Evolutionary conservation across 2,888 invertebrate species (phyloP), one percentile per base, ranked within the genome.

Genomic region (Papilio elwesi): DNA sequence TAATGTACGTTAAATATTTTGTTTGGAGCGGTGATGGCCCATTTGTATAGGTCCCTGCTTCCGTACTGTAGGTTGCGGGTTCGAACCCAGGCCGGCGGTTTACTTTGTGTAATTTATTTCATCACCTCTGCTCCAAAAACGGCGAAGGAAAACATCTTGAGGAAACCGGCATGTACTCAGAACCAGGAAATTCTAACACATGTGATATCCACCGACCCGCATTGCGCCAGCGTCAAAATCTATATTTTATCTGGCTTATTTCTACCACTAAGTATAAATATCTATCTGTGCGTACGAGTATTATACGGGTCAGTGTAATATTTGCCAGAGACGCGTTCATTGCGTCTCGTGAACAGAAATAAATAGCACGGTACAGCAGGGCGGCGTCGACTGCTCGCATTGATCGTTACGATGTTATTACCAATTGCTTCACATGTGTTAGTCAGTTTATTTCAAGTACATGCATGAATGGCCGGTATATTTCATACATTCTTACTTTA

Each of bases 371-470:
- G 55, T 43, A 26, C 13, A 47, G 59, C 11, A 63, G 47, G 13
- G 63, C 63, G 26, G 8, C 4, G 15, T 36, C 36, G 5, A 38
- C 36, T 53, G 70, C 16, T 13, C 52, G 16, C 63, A n/a, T 53
- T 53, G 51, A 69, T 52, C 15, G 16, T 13, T 43, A 51, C 38
- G 63, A 53, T 47, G 47, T 63, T 63, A 63, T 70, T 70, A 43
- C 26, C 70, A 57, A 62, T 62, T 62, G 59, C 59, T 62, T 62
- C 59, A 59, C 38, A 62, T 51, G 51, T 12, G n/a, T 51, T 51
- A n/a, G 13, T 26, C 36, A 57, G 16, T 59, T n/a, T 59, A 59
- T 59, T 36, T 36, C 26, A 26, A 26, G 26, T 26, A 26, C 26
- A 26, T 26, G 26, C 26, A 26, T n/a, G n/a, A n/a, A n/a, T n/a